A percentile compares a stretch with the other conserved stretches of the same genome.
Conservation (phyloP, 2,113 vertebrate species). For the Raja brachyura region DNA sequence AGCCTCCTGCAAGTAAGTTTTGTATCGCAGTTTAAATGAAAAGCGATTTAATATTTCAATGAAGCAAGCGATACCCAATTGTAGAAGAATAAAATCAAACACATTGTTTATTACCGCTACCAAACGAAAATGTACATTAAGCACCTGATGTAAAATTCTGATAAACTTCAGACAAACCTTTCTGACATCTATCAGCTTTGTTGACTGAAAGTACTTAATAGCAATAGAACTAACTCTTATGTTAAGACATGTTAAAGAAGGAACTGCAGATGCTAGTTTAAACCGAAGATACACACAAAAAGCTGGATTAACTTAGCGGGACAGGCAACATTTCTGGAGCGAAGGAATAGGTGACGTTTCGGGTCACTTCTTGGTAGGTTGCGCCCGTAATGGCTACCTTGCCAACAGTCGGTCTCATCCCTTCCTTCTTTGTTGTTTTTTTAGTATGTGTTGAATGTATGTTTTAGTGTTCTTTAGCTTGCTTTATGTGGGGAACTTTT, state of each 20-base stretch:
- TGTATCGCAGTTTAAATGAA: background rate
- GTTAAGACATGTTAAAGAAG: background rate
- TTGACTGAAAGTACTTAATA: background rate
- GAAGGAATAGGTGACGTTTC: too few species aligned
- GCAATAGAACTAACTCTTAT: background rate
- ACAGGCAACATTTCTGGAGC: too few species aligned
- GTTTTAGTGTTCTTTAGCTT: too few species aligned
- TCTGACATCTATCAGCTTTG: background rate
- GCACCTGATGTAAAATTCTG: background rate
- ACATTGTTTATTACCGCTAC: background rate
- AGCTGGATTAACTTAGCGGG: too few species aligned
- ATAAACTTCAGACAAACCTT: background rate
- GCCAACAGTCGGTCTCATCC: too few species aligned
- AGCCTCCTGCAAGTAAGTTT: background rate
- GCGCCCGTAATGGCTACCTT: too few species aligned
- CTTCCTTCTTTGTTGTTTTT: too few species aligned
- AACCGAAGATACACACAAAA: too few species aligned
- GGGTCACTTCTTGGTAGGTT: too few species aligned
- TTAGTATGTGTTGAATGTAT: too few species aligned
- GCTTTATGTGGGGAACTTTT: too few species aligned
- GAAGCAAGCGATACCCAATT: background rate
- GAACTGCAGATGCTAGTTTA: too few species aligned
- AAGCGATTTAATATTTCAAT: background rate
- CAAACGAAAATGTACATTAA: background rate
- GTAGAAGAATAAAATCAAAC: background rate